A percentile compares a stretch with the other conserved stretches of the same genome.
Conservation (phyloP, 2,888 invertebrate species). For the Troglohyphantes excavatus region DNA sequence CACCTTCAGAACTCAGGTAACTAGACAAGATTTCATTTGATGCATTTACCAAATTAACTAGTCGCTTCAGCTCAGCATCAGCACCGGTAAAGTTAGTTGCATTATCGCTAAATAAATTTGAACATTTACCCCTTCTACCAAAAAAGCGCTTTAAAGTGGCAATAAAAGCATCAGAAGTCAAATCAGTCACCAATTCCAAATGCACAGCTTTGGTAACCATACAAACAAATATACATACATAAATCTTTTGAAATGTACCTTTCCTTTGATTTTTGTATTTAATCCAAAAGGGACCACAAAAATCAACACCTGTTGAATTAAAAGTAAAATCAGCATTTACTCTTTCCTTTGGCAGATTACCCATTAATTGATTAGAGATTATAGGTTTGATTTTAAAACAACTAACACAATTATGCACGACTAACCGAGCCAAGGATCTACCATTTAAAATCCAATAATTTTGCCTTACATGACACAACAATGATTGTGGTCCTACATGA, state of each 20-base stretch:
- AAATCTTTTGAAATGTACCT: background rate
- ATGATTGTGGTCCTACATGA: background rate
- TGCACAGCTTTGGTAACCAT: background rate
- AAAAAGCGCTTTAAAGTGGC: background rate
- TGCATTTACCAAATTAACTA: no score
- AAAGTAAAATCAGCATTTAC: constrained; percentile 20
- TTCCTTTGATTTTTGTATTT: constrained; percentile 9
- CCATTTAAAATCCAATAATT: background rate
- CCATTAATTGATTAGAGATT: background rate
- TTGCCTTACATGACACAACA: background rate
- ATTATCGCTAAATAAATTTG: no score
- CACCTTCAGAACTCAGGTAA: no score
- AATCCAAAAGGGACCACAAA: constrained; percentile 40
- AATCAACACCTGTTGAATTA: constrained; percentile 18
- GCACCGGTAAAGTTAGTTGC: no score
- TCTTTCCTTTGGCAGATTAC: constrained; percentile 1
- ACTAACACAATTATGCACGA: background rate
- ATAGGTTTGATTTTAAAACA: constrained; percentile 26
- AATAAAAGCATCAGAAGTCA: background rate
- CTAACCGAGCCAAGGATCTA: background rate
- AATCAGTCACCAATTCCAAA: background rate
- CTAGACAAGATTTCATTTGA: no score
- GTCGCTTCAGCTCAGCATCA: no score
- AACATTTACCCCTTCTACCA: no score
- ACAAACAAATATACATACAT: background rate